phyloP scores from a whole-genome alignment of 2,888 invertebrate genomes.

The Ganaspis brasiliensis region DNA sequence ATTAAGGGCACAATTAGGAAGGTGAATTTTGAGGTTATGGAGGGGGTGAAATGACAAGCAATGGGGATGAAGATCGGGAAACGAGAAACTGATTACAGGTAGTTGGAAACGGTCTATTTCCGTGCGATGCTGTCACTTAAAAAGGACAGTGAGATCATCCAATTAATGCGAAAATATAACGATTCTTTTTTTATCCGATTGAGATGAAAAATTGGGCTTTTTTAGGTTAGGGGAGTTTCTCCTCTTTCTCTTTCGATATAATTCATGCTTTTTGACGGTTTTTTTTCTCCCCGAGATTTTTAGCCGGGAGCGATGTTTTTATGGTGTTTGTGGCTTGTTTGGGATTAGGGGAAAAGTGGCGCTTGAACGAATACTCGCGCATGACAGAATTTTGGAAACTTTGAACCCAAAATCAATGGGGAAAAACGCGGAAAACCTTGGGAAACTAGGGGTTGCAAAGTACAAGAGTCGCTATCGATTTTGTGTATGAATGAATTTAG shows the following conservation, averaged over 20 bases:
- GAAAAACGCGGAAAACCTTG: background rate
- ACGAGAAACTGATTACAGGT: constrained; percentile 15
- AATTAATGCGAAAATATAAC: constrained; percentile 27
- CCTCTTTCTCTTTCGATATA: background rate
- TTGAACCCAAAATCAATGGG: constrained; percentile 7
- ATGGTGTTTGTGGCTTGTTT: background rate
- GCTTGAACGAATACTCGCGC: background rate
- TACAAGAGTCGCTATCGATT: constrained; percentile 45
- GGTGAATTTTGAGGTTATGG: constrained; percentile 11
- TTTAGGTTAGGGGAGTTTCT: constrained; percentile 2
- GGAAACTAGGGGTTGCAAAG: constrained; percentile 23
- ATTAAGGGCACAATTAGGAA: background rate
- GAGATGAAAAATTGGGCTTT: too few species aligned
- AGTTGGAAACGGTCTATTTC: constrained; percentile 58
- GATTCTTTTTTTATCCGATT: background rate
- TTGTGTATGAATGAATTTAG: constrained; percentile 42
- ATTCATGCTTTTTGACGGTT: too few species aligned
- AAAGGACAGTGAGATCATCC: constrained; percentile 73
- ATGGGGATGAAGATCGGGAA: constrained; percentile 2
- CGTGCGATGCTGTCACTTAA: constrained; percentile 68
- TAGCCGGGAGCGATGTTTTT: background rate
- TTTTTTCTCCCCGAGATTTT: background rate
- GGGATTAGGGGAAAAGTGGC: background rate
- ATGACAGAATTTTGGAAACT: constrained; percentile 25
- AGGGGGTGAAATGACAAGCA: background rate